Conservation (phyloP, 2,113 vertebrate genomes). For the Podiceps cristatus region DNA sequence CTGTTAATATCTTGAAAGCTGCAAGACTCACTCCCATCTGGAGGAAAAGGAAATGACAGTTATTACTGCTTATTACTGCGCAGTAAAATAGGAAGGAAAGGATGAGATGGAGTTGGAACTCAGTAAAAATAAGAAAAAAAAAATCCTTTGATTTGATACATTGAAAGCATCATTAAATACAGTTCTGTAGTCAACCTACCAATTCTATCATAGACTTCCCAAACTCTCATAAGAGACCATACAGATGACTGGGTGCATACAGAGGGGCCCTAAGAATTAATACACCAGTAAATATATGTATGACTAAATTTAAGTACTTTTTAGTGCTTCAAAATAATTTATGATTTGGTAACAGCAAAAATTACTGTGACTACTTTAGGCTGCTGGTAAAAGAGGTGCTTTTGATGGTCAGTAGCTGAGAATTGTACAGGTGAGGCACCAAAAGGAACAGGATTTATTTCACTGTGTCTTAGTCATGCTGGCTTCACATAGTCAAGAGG, state of each 20-base stretch:
- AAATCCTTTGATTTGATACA: not conserved
- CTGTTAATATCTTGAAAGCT: conserved; percentile 3
- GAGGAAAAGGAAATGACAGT: conserved; percentile 21
- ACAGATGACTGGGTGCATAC: not conserved
- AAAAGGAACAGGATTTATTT: not conserved
- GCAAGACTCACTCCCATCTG: not conserved
- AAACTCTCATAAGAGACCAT: not conserved
- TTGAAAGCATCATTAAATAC: not conserved
- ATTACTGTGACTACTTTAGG: not conserved
- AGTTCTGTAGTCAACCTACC: not conserved
- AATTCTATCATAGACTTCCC: not conserved
- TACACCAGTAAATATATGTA: not conserved
- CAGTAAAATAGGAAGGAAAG: conserved; percentile 21
- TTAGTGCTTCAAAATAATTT: not conserved
- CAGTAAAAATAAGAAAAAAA: not conserved
- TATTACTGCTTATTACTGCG: not conserved
- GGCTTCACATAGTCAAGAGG: not conserved
- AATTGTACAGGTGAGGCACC: not conserved
- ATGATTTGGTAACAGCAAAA: not conserved
- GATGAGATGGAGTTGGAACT: not conserved
- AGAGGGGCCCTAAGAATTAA: not conserved
- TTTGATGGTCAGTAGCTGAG: not conserved
- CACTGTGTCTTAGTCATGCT: not conserved
- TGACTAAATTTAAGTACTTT: not conserved
- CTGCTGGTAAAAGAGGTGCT: not conserved